phyloP scores from a whole-genome alignment of 2,888 invertebrate genomes.

The Drosophila pseudotakahashii region DNA sequence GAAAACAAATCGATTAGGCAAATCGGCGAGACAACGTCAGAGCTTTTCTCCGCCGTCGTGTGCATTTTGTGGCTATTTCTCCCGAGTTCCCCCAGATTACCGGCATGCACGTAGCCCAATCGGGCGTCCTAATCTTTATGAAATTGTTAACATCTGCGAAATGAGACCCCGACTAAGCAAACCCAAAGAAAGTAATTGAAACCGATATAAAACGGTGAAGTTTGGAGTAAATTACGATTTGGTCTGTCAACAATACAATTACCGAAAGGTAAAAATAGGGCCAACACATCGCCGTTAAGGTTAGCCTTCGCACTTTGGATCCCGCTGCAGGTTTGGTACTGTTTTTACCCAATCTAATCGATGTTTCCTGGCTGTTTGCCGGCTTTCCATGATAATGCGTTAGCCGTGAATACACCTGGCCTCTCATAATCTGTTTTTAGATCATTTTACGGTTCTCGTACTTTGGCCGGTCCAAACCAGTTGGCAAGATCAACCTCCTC shows the following conservation, averaged over 20 bases:
- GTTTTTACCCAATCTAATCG: conserved; percentile 35
- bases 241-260: conserved; percentile 37
- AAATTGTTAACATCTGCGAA: conserved; percentile 35
- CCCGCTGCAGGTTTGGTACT: conserved; percentile 5
- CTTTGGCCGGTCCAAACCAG: conserved; percentile 43
- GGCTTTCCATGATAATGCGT: conserved; percentile 27
- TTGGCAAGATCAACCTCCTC: conserved; percentile 10
- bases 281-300: neutral
- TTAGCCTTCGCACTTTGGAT: conserved; percentile 45
- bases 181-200: conserved; percentile 23
- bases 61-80: conserved; percentile 28
- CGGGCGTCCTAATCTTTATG: conserved; percentile 9
- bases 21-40: conserved; percentile 38
- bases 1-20: conserved; percentile 55
- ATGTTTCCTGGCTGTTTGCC: conserved; percentile 2
- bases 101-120: conserved; percentile 45
- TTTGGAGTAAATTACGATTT: neutral
- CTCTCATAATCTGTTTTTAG: conserved; percentile 24
- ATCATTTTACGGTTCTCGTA: conserved; percentile 20
- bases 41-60: conserved; percentile 49
- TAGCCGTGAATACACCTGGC: conserved; percentile 15
- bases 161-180: neutral
- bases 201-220: conserved; percentile 1
- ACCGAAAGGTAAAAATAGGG: conserved; percentile 6
- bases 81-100: conserved; percentile 31